These are phyloP conservation scores for Archips crataeganus DNA, from an alignment of 2,888 invertebrate species.

Conservation along the genomic window DNA sequence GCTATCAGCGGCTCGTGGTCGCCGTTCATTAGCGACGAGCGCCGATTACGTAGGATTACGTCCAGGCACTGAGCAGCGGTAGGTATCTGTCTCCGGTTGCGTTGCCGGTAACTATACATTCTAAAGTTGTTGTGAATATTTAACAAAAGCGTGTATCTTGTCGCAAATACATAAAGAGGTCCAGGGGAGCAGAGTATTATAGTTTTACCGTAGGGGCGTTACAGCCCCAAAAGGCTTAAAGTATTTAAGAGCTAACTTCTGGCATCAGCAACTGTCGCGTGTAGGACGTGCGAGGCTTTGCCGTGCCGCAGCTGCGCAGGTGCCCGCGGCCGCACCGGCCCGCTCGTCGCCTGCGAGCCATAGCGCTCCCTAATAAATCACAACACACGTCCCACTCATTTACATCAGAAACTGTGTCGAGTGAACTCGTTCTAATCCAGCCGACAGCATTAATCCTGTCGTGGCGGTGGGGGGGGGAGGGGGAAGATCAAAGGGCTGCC, in stretches of 20 bases:
- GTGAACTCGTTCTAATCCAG: conserved; percentile 25
- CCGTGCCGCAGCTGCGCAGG: background rate
- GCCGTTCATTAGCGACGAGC: background rate
- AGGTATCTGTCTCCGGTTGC: background rate
- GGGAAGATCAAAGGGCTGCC: conserved; percentile 22
- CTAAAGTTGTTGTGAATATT: background rate
- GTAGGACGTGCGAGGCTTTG: background rate
- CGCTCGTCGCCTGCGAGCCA: background rate
- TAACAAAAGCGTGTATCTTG: too few relatives aligned
- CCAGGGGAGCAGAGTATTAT: too few relatives aligned
- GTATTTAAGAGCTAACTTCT: background rate
- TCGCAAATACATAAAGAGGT: too few relatives aligned
- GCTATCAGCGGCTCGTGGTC: background rate
- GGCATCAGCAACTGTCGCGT: background rate
- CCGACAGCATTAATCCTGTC: conserved; percentile 9
- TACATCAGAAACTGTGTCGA: conserved; percentile 28
- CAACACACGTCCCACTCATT: conserved; percentile 21
- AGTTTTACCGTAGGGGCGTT: background rate
- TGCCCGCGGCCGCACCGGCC: background rate
- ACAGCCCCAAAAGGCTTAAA: background rate
- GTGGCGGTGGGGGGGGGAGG: background rate
- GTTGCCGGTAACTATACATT: background rate
- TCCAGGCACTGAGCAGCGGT: background rate
- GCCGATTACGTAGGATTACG: background rate
- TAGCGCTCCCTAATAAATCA: conserved; percentile 21